Conservation (phyloP, 2,888 invertebrate genomes). For the Mayetiola destructor region DNA sequence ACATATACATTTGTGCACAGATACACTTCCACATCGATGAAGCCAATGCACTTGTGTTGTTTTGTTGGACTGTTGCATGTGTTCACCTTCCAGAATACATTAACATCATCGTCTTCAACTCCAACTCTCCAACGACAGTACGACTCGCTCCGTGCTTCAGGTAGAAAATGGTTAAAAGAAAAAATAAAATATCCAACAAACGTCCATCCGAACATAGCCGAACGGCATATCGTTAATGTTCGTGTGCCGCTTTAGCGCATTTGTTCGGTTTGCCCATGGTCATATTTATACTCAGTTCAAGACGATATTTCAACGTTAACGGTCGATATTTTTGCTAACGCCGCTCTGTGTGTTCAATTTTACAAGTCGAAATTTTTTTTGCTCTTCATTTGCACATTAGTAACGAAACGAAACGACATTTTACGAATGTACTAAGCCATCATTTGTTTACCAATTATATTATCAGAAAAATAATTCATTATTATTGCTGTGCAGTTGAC, state of each 20-base stretch:
- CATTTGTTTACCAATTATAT: too few relatives aligned
- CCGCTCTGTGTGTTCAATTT: neutral
- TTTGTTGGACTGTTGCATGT: neutral
- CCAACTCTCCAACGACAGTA: too few relatives aligned
- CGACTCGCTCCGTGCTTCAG: too few relatives aligned
- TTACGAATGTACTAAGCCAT: too few relatives aligned
- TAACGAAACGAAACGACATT: too few relatives aligned
- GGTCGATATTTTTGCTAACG: neutral
- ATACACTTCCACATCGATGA: too few relatives aligned
- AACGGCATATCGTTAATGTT: neutral
- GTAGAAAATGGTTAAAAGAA: neutral
- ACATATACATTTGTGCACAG: neutral
- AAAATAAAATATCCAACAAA: neutral
- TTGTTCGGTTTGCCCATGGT: neutral
- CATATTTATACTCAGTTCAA: slow-evolving; percentile 3
- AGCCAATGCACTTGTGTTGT: neutral
- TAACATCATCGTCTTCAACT: neutral
- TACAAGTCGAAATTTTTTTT: neutral
- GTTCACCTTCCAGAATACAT: neutral
- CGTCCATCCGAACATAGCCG: neutral
- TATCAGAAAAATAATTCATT: too few relatives aligned
- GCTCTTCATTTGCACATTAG: too few relatives aligned
- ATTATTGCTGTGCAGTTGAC: too few relatives aligned
- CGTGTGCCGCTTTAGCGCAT: neutral
- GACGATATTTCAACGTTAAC: slow-evolving; percentile 1